Evolutionary conservation across 2,797 vertebrate genomes (phyloP), one percentile per base, ranked within the genome.

Genomic region (Xiphophorus birchmanni): DNA sequence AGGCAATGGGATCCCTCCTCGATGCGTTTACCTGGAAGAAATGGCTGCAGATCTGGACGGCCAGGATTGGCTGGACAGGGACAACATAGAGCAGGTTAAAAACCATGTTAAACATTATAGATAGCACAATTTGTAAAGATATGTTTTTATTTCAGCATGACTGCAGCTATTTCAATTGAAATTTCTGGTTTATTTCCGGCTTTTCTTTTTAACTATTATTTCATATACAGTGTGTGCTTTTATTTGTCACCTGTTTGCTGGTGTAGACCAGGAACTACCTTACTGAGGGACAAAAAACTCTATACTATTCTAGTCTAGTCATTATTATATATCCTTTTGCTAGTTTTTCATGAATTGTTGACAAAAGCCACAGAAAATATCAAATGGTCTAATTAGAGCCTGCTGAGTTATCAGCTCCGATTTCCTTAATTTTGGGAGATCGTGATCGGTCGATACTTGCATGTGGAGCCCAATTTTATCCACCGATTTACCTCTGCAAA

Each of bases 41-140:
- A 97, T 99, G 97, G 98, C 98, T 0, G 91, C 96, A 0, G 98
- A 99, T 83, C 94, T 99, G 80, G 97, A 99, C 45, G 99, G 97
- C 65, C 99, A 99, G 94, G 98, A 99, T 95, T 99, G 98, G 98
- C 95, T 99, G 79, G 98, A 99, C 93, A 99, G 99, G 98, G 96
- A 97, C 89, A 99, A 98, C 1, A 95, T 99, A 21, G 98, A 99
- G 84, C 98, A 99, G 97, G 98, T 99, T 65, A 40, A 82, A 83
- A 44, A 37, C 81, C 52, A 52, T 58, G n/a, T 35, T 75, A 6
- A 11, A 69, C 26, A 42, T 40, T 26, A 42, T 69, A 12, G 2
- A 12, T 40, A 13, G 21, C 37, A 42, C 65, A 21, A 26, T 40
- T 67, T 67, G 0, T 40, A 37, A 65, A 65, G 2, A 65, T 37